phyloP scores from a whole-genome alignment of 2,888 invertebrate genomes.

The Cataglyphis livida region DNA sequence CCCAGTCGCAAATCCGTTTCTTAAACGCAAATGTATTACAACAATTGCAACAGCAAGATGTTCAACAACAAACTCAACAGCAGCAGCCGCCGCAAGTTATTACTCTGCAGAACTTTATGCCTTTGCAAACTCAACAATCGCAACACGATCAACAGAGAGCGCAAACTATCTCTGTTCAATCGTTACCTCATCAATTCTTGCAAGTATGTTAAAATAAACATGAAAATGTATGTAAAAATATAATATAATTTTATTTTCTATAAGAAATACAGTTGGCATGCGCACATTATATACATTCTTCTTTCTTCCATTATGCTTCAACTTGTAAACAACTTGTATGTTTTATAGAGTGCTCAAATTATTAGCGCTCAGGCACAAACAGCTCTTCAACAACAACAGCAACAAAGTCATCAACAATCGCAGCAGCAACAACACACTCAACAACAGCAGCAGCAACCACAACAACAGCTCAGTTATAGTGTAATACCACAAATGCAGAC shows the following conservation, averaged over 20 bases:
- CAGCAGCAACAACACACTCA: constrained; percentile 84
- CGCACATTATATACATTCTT: neutral
- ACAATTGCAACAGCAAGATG: constrained; percentile 85
- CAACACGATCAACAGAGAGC: constrained; percentile 83
- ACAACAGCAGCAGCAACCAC: constrained; percentile 86
- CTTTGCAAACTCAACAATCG: constrained; percentile 84
- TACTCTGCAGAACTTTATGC: constrained; percentile 86
- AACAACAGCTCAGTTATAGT: constrained; percentile 86
- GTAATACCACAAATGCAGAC: constrained; percentile 94
- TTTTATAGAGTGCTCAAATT: constrained; percentile 81
- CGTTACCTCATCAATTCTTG: constrained; percentile 86
- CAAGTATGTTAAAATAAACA: constrained; percentile 81
- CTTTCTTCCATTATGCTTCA: neutral
- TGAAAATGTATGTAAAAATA: neutral
- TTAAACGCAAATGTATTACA: constrained; percentile 83
- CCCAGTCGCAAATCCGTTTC: constrained; percentile 82
- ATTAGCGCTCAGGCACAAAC: constrained; percentile 84
- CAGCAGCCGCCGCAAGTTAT: constrained; percentile 86
- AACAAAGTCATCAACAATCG: constrained; percentile 83
- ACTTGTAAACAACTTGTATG: neutral
- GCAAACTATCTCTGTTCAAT: constrained; percentile 86
- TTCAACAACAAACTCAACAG: constrained; percentile 85
- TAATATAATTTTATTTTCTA: neutral
- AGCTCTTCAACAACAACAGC: constrained; percentile 80
- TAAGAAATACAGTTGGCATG: neutral